Conservation (phyloP, 2,888 invertebrate genomes). For the Apodemia duryi region DNA sequence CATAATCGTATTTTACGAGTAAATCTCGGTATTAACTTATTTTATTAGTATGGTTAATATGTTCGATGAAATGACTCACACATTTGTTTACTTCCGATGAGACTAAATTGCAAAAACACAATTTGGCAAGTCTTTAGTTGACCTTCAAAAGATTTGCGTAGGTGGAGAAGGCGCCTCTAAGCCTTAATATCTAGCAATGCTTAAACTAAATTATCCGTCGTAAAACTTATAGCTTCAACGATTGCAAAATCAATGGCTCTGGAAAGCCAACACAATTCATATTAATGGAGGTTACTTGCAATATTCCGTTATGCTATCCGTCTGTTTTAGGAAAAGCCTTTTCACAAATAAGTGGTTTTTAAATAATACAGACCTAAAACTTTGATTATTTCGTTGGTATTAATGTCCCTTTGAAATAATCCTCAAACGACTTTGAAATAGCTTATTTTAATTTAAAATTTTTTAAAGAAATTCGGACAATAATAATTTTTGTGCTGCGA, state of each 20-base stretch:
- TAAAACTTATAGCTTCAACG: slow-evolving; percentile 41
- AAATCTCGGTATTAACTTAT: not conserved
- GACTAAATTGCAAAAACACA: slow-evolving; percentile 33
- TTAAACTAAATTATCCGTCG: slow-evolving; percentile 34
- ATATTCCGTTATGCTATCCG: not conserved
- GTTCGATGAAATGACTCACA: slow-evolving; percentile 11
- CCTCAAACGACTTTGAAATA: not conserved
- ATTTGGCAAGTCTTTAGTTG: slow-evolving; percentile 47
- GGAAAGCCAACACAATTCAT: slow-evolving; percentile 32
- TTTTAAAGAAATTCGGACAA: not conserved
- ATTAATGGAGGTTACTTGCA: slow-evolving; percentile 13
- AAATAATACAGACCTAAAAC: not conserved
- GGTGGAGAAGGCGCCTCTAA: slow-evolving; percentile 44
- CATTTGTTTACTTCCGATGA: slow-evolving; percentile 21
- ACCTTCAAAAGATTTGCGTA: slow-evolving; percentile 47
- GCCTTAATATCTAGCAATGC: slow-evolving; percentile 8
- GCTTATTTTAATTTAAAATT: not conserved
- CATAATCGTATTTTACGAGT: not conserved
- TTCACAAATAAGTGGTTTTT: not conserved
- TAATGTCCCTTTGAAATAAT: not conserved
- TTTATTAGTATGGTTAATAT: slow-evolving; percentile 9
- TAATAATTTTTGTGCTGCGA: not conserved
- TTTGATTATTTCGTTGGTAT: not conserved
- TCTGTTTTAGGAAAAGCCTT: not conserved
- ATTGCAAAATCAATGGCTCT: slow-evolving; percentile 42